Conservation (phyloP, 2,113 vertebrate genomes). For the Parus major region DNA sequence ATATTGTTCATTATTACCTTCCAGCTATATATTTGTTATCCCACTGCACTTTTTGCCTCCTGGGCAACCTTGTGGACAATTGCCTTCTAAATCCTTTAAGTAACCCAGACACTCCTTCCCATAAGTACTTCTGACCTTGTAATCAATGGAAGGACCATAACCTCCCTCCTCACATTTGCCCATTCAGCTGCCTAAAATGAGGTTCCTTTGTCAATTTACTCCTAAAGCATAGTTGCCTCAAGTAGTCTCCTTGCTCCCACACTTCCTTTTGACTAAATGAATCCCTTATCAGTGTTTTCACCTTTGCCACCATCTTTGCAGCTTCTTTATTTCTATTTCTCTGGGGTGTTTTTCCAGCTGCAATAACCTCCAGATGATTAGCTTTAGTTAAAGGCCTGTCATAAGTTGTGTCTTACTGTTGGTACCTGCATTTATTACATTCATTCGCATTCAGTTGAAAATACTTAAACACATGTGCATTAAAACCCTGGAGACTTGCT, state of each 20-base stretch:
- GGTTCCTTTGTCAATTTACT: background rate
- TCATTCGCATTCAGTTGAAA: background rate
- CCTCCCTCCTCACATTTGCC: background rate
- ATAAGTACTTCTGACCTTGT: background rate
- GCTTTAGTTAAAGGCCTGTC: background rate
- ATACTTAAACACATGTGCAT: background rate
- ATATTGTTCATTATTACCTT: background rate
- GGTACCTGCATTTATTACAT: background rate
- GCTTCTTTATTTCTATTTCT: background rate
- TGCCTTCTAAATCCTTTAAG: background rate
- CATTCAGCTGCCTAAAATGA: background rate
- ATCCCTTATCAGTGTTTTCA: background rate
- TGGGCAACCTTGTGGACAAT: background rate
- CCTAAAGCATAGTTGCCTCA: background rate
- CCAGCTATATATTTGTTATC: background rate
- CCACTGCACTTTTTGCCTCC: background rate
- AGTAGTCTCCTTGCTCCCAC: background rate
- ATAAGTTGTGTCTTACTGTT: background rate
- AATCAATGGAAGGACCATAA: background rate
- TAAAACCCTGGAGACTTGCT: background rate
- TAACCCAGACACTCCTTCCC: background rate
- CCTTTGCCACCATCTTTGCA: background rate
- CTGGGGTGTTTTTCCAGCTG: background rate
- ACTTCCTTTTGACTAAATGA: background rate
- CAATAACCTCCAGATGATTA: background rate